These are phyloP conservation scores for Dynastes hyllus DNA, from an alignment of 2,888 invertebrate genomes.

Conservation along the genomic window DNA sequence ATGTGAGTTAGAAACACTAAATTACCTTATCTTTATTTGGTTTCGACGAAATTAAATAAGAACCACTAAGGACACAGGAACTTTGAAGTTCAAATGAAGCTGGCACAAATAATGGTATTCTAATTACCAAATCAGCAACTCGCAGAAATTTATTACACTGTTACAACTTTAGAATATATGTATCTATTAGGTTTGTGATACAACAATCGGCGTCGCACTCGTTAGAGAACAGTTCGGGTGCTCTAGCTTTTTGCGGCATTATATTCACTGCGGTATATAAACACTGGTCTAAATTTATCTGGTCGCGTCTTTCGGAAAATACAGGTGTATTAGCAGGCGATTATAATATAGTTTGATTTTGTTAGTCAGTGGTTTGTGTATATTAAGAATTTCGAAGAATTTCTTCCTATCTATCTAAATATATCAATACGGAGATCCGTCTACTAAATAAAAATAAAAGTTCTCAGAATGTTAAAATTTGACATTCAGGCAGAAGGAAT, in stretches of 20 bases:
- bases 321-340: background rate
- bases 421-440: background rate
- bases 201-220: no score
- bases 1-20: no score
- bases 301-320: background rate
- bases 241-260: background rate
- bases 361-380: background rate
- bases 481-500: background rate
- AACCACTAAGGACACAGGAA: no score
- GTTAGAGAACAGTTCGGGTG: background rate
- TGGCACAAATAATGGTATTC: no score
- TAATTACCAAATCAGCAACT: no score
- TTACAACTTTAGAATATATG: no score
- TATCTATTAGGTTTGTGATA: no score
- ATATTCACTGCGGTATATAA: slow-evolving; percentile 4
- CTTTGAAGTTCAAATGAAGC: no score
- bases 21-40: no score
- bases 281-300: slow-evolving; percentile 16
- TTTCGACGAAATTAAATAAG: no score
- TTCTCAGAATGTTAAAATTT: background rate
- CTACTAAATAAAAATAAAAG: background rate
- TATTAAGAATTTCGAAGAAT: background rate
- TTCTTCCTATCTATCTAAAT: background rate
- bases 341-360: background rate
- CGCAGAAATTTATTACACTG: no score